phyloP scores from a whole-genome alignment of 2,113 vertebrate species.

The Phrynosoma platyrhinos region DNA sequence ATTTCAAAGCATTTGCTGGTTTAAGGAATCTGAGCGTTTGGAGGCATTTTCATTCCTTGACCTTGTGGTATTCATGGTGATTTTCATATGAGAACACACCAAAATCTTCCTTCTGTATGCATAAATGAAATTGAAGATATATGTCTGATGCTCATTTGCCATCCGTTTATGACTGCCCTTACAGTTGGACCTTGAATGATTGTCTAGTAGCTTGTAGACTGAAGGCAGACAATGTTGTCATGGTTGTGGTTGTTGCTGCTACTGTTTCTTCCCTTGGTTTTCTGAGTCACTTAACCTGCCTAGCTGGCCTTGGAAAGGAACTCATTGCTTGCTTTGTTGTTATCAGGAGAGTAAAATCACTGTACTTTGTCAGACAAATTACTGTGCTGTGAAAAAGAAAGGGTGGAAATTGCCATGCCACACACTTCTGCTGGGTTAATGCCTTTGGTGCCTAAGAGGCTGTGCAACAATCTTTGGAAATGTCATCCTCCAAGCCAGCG shows the following conservation, averaged over 20 bases:
- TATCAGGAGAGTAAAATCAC: constrained; percentile 47
- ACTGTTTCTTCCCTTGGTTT: constrained; percentile 50
- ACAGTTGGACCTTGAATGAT: constrained; percentile 79
- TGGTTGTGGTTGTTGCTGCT: constrained; percentile 57
- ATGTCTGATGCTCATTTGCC: constrained; percentile 67
- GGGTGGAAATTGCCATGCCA: background rate
- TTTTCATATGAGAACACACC: constrained; percentile 64
- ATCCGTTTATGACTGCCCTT: constrained; percentile 74
- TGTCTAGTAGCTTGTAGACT: constrained; percentile 78
- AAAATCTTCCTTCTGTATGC: constrained; percentile 61
- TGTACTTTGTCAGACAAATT: constrained; percentile 63
- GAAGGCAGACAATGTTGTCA: constrained; percentile 69
- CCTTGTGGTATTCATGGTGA: constrained; percentile 49
- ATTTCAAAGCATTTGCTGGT: constrained; percentile 23
- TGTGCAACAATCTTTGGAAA: constrained; percentile 25
- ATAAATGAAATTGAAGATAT: constrained; percentile 62
- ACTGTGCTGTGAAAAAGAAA: constrained; percentile 45
- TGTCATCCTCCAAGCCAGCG: background rate
- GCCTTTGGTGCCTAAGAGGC: constrained; percentile 53
- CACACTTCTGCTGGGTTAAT: constrained; percentile 26
- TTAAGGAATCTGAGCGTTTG: constrained; percentile 21
- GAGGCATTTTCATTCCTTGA: constrained; percentile 18
- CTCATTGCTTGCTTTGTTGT: constrained; percentile 67
- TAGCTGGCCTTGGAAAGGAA: constrained; percentile 57
- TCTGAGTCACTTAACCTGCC: constrained; percentile 78